phyloP scores from a whole-genome alignment of 2,888 invertebrate species.

The Drosophila rubida region DNA sequence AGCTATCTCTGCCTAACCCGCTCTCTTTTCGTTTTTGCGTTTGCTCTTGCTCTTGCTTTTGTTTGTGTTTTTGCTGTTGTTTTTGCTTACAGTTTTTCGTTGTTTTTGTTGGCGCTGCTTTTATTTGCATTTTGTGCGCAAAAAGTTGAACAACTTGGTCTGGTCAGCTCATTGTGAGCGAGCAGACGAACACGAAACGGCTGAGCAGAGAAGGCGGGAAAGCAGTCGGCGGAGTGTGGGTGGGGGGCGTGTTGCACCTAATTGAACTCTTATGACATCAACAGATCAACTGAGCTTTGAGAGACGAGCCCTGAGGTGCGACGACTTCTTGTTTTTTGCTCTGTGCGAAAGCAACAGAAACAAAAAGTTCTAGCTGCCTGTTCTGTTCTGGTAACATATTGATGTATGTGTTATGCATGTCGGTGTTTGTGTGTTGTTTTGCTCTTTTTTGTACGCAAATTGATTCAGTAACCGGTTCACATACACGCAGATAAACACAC shows the following conservation, averaged over 20 bases:
- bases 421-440: slow-evolving; percentile 20
- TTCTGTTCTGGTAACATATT: slow-evolving; percentile 46
- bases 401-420: slow-evolving; percentile 16
- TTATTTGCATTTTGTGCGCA: slow-evolving; percentile 44
- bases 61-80: slow-evolving; percentile 3
- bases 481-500: slow-evolving; percentile 12
- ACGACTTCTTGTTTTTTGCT: slow-evolving; percentile 30
- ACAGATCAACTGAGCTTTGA: slow-evolving; percentile 47
- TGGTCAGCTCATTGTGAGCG: slow-evolving; percentile 7
- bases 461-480: slow-evolving; percentile 67
- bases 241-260: slow-evolving; percentile 50
- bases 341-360: slow-evolving; percentile 3
- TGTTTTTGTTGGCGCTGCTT: slow-evolving; percentile 11
- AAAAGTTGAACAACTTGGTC: slow-evolving; percentile 37
- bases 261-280: slow-evolving; percentile 74
- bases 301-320: slow-evolving; percentile 17
- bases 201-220: not conserved
- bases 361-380: slow-evolving; percentile 39
- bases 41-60: slow-evolving; percentile 4
- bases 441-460: slow-evolving; percentile 50
- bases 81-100: slow-evolving; percentile 1
- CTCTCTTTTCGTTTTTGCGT: not conserved
- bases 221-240: slow-evolving; percentile 1
- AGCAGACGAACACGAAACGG: not conserved
- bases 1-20: slow-evolving; percentile 15